Evolutionary conservation across 1,140 invertebrate genomes (phyloP).

Genomic region (Sarcophaga bullata): DNA sequence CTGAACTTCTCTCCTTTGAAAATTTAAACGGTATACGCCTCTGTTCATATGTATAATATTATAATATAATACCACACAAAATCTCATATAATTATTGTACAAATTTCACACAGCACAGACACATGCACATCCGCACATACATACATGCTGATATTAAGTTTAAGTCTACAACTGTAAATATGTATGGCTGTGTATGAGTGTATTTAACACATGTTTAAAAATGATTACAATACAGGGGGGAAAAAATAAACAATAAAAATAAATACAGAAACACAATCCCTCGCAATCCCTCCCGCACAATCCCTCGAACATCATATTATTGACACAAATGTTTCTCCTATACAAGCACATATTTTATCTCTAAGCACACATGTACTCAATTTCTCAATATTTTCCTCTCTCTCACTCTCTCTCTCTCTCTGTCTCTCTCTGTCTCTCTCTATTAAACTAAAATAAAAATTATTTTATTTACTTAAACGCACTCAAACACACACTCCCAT

Average conservation of each 20-base stretch:
- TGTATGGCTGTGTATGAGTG: background rate
- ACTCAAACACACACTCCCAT: background rate
- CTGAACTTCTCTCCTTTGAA: too few species aligned
- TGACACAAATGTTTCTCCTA: background rate
- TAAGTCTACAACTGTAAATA: background rate
- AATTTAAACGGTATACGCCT: too few species aligned
- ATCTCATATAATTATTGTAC: too few species aligned
- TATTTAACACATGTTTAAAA: slow-evolving; percentile 36
- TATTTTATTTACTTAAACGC: background rate
- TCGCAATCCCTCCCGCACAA: background rate
- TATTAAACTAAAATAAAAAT: background rate
- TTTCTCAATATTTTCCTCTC: too few species aligned
- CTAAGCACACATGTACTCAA: too few species aligned
- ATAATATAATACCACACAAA: too few species aligned
- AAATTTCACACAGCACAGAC: background rate
- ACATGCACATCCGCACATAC: background rate
- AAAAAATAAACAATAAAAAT: background rate
- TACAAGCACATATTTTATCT: background rate
- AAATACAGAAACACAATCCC: background rate
- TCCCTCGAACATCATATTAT: background rate
- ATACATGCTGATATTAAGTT: background rate
- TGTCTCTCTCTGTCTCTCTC: too few species aligned
- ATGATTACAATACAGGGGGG: slow-evolving; percentile 28
- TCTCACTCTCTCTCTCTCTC: too few species aligned
- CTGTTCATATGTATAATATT: too few species aligned